Percentiles rank a stretch among this genome's conserved stretches.
Conservation (phyloP, 2,797 vertebrate species). For the Caiman crocodilus region DNA sequence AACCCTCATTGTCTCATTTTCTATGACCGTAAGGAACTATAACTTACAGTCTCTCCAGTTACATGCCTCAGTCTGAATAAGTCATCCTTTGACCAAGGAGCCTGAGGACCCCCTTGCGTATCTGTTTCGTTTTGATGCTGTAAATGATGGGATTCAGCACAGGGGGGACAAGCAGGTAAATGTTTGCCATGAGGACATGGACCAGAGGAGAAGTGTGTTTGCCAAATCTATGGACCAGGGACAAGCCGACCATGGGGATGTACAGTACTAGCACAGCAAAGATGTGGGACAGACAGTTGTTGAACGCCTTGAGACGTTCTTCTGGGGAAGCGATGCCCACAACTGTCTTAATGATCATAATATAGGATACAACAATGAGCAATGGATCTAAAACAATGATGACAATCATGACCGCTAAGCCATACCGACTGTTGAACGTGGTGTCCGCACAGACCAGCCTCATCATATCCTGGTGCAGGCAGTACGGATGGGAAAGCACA, state of each 20-base stretch:
- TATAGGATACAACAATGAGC: background rate
- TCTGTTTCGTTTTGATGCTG: conserved; percentile 36
- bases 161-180: conserved; percentile 48
- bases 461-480: conserved; percentile 32
- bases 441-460: conserved; percentile 67
- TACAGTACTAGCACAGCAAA: conserved; percentile 30
- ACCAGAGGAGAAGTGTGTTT: background rate
- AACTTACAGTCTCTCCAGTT: no score
- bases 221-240: conserved; percentile 71
- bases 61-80: background rate
- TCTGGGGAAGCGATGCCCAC: background rate
- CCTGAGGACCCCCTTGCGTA: background rate
- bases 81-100: background rate
- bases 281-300: conserved; percentile 37
- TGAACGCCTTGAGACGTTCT: conserved; percentile 4
- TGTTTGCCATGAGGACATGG: background rate
- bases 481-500: conserved; percentile 49
- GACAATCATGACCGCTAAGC: conserved; percentile 51
- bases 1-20: no score
- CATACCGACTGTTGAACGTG: conserved; percentile 27
- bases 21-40: no score
- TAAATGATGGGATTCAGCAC: conserved; percentile 79
- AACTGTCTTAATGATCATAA: background rate
- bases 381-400: background rate
- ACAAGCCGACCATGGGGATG: conserved; percentile 44